Evolutionary conservation across 2,888 invertebrate genomes (phyloP).

Genomic region (Strigamia maritima): DNA sequence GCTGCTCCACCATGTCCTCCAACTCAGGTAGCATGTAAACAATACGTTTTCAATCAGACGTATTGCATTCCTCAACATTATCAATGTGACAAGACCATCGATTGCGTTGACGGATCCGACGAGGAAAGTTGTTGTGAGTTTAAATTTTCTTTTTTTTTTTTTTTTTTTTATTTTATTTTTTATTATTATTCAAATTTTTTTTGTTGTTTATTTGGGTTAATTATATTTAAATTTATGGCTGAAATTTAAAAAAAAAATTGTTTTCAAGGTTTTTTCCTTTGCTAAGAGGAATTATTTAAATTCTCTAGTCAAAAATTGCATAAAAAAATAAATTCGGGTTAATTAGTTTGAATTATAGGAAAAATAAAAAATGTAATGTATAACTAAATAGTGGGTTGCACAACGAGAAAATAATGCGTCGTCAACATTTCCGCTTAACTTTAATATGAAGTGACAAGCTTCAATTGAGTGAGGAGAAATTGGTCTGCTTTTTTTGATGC

Average conservation of each 20-base stretch:
- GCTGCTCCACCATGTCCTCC: constrained; percentile 90
- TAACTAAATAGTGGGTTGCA: neutral
- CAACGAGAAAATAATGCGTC: neutral
- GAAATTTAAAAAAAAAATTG: no score
- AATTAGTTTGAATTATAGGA: neutral
- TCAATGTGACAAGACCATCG: constrained; percentile 90
- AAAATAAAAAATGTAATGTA: neutral
- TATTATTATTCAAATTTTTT: no score
- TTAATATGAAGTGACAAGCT: neutral
- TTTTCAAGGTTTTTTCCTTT: no score
- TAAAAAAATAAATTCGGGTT: neutral
- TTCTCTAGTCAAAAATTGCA: neutral
- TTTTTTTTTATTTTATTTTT: no score
- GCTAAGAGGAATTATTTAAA: no score
- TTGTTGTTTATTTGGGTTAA: neutral
- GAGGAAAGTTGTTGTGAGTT: constrained; percentile 90
- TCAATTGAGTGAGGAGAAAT: neutral
- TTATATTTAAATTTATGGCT: neutral
- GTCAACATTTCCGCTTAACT: neutral
- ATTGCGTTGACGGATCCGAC: constrained; percentile 92
- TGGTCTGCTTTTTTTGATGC: neutral
- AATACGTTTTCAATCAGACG: constrained; percentile 92
- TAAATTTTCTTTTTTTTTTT: no score
- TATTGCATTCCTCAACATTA: constrained; percentile 91
- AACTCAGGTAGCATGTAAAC: constrained; percentile 82